A percentile compares a stretch with the other conserved stretches of the same genome.
These are phyloP conservation scores for Ips typographus DNA, from an alignment of 1,140 invertebrate species.

Conservation along the genomic window DNA sequence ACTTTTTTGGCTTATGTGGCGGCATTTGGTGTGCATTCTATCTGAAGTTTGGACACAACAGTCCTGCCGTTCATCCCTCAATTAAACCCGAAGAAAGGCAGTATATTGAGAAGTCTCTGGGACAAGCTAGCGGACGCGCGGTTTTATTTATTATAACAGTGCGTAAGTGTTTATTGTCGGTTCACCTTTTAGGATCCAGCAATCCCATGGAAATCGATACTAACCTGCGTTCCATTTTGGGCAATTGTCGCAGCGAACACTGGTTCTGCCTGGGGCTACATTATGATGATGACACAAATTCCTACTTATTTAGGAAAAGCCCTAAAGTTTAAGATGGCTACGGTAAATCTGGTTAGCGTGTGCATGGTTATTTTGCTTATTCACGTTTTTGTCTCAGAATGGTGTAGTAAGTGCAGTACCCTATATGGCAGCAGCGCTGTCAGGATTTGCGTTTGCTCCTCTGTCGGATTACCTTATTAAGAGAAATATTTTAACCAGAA, in stretches of 20 bases:
- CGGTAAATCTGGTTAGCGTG: slow-evolving; percentile 28
- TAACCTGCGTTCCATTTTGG: slow-evolving; percentile 38
- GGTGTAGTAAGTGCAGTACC: slow-evolving; percentile 45
- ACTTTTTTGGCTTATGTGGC: slow-evolving; percentile 55
- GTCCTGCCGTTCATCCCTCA: slow-evolving; percentile 22
- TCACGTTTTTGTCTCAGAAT: slow-evolving; percentile 53
- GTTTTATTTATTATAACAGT: not conserved
- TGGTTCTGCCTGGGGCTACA: slow-evolving; percentile 35
- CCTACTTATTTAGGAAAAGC: slow-evolving; percentile 40
- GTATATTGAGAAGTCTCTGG: slow-evolving; percentile 31
- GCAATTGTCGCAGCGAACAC: slow-evolving; percentile 29
- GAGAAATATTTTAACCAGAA: slow-evolving; percentile 62
- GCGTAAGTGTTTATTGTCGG: not conserved
- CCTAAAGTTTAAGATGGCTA: slow-evolving; percentile 38
- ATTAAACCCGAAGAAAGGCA: slow-evolving; percentile 8
- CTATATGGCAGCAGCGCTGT: slow-evolving; percentile 35
- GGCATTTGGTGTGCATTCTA: slow-evolving; percentile 24
- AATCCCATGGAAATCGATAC: slow-evolving; percentile 38
- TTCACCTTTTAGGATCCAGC: slow-evolving; percentile 14
- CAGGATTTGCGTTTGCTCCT: slow-evolving; percentile 34
- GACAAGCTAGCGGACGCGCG: not conserved
- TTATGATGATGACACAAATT: slow-evolving; percentile 40
- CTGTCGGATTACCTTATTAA: slow-evolving; percentile 25
- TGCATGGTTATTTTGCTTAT: not conserved
- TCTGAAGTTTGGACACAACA: slow-evolving; percentile 30